These are phyloP conservation scores for Vombatus ursinus DNA, from an alignment of 2,113 vertebrate species.

Conservation along the genomic window DNA sequence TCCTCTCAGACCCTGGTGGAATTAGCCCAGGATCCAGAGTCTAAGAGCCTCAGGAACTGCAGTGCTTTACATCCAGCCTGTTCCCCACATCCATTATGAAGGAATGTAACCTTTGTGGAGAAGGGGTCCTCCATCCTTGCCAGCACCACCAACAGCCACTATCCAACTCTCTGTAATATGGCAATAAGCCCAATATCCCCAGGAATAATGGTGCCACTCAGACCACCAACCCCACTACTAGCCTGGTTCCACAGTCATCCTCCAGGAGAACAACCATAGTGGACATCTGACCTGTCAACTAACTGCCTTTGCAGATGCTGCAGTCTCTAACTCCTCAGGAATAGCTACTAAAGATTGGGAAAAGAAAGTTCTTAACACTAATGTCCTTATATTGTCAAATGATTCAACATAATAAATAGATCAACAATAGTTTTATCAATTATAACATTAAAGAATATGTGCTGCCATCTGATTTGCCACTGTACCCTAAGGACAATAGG, in stretches of 20 bases:
- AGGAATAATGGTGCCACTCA: background rate
- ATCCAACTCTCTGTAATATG: background rate
- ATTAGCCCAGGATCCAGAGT: background rate
- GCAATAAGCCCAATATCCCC: background rate
- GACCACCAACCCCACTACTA: background rate
- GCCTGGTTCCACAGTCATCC: background rate
- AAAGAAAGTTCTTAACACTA: background rate
- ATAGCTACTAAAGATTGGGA: background rate
- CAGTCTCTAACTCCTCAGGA: background rate
- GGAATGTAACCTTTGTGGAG: background rate
- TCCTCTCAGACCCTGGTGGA: background rate
- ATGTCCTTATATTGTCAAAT: background rate
- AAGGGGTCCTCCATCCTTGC: background rate
- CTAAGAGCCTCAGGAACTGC: background rate
- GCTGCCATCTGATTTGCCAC: background rate
- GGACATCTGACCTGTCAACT: background rate
- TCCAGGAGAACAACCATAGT: background rate
- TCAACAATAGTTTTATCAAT: background rate
- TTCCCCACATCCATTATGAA: background rate
- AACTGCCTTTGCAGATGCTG: background rate
- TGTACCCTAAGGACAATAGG: background rate
- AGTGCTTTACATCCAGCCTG: background rate
- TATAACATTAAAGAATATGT: background rate
- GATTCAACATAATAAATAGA: background rate
- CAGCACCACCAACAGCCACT: background rate